These are phyloP conservation scores for Philopedon plagiatum DNA, from an alignment of 2,888 invertebrate species.

Conservation along the genomic window DNA sequence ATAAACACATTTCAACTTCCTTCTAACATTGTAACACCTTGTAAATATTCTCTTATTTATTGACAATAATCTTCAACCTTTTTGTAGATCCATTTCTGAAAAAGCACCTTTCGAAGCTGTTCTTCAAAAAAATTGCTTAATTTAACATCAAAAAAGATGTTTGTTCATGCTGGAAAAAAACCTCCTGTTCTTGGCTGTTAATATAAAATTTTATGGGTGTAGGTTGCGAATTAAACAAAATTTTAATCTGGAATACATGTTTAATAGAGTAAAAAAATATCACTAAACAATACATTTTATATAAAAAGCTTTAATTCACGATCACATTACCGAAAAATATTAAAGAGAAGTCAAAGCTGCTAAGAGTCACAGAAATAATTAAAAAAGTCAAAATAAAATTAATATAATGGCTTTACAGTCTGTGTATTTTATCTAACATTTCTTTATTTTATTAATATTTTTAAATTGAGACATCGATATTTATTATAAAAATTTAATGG, in stretches of 20 bases:
- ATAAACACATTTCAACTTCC: too few species aligned
- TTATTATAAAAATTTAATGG: constrained; percentile 56
- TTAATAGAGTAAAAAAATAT: constrained; percentile 70
- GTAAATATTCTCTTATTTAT: too few species aligned
- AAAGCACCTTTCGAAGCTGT: too few species aligned
- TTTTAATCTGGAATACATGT: constrained; percentile 64
- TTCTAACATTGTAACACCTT: too few species aligned
- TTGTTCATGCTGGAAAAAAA: too few species aligned
- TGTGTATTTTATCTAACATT: constrained; percentile 59
- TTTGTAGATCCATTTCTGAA: too few species aligned
- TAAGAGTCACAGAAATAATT: constrained; percentile 57
- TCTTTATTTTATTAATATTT: constrained; percentile 56
- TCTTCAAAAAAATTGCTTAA: too few species aligned
- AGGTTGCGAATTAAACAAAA: neutral
- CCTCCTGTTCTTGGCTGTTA: too few species aligned
- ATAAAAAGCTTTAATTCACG: constrained; percentile 68
- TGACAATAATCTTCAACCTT: neutral
- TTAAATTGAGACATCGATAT: constrained; percentile 63
- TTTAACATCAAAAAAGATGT: too few species aligned
- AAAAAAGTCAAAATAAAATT: constrained; percentile 55
- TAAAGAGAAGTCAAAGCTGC: constrained; percentile 59
- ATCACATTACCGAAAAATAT: constrained; percentile 67
- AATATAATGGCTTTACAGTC: constrained; percentile 57
- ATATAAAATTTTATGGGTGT: too few species aligned
- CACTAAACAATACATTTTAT: constrained; percentile 68